Evolutionary conservation across 1,140 invertebrate species (phyloP), one percentile per base, ranked within the genome.

Genomic region (Pseudobourletiella spinata): DNA sequence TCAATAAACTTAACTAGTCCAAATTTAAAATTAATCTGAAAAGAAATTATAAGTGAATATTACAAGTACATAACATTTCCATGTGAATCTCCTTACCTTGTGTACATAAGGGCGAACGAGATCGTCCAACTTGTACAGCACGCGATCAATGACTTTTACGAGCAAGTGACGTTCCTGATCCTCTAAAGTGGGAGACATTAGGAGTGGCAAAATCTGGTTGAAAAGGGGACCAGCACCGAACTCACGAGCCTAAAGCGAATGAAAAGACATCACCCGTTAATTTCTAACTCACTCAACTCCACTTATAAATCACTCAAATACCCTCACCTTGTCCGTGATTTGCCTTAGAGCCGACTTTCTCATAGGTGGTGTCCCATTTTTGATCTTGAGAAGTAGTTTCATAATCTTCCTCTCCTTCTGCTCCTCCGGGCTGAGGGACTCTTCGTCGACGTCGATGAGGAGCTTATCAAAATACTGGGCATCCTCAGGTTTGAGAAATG

Each of bases 401-500:
- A 99, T 99, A 25, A 99, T 99, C 77, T 98, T 98, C 16, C 96
- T 78, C 76, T 99, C 97, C 74, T 98, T 98, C 63, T 95, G 87
- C 73, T 99, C 95, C 73, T 99, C 96, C 1, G 95, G 93, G 59
- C 87, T 90, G 16, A 99, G 79, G 0, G 86, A 79, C 72, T 98
- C 94, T 78, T 99, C 96, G 76, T 99, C 96, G 8, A 99, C 95
- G 75, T 99, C 96, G 32, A 96, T 79, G 46, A 99, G 77, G 28
- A 99, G 78, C 79, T 99, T 99, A 75, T 99, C 96, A 77, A 99
- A 99, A 79, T 99, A 99, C 76, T 99, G 97, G 25, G 97, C 93
- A 80, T 99, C 97, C 78, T 99, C 97, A 0, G 96, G 96, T 76
- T 99, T 99, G 83, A 99, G 88, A 74, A 98, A 95, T 18, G 97